Evolutionary conservation across 2,888 invertebrate genomes (phyloP).

Genomic region (Dicranocentrus wangi): DNA sequence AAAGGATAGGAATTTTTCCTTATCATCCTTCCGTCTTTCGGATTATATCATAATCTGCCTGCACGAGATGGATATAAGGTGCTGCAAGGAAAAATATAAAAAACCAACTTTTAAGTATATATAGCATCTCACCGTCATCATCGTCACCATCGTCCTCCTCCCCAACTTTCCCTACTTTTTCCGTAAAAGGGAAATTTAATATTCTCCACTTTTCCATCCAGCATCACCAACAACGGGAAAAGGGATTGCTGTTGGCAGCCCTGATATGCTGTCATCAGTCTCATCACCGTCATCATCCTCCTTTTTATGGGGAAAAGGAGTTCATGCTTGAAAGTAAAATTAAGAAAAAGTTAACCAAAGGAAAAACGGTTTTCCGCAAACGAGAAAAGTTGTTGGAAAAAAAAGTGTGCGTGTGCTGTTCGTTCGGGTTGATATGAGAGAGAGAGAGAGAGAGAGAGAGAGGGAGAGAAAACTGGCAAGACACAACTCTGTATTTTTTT

Average conservation of each 20-base stretch:
- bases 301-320: slow-evolving; percentile 57
- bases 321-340: slow-evolving; percentile 58
- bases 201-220: slow-evolving; percentile 42
- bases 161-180: too few relatives aligned
- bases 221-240: slow-evolving; percentile 31
- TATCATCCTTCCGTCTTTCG: background rate
- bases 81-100: too few relatives aligned
- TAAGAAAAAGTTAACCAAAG: slow-evolving; percentile 56
- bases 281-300: slow-evolving; percentile 37
- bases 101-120: too few relatives aligned
- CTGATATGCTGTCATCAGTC: slow-evolving; percentile 55
- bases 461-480: background rate
- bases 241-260: slow-evolving; percentile 34
- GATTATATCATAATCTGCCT: slow-evolving; percentile 4
- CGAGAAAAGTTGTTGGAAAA: slow-evolving; percentile 56
- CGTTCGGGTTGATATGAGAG: background rate
- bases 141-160: too few relatives aligned
- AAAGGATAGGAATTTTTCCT: background rate
- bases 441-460: too few relatives aligned
- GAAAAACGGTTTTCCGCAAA: slow-evolving; percentile 53
- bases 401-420: slow-evolving; percentile 33
- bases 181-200: slow-evolving; percentile 57
- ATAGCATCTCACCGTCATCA: too few relatives aligned
- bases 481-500: background rate
- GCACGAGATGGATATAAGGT: too few relatives aligned